Base-by-base conservation (phyloP, 2,888 invertebrate species). In the Blastobasis adustella region DNA sequence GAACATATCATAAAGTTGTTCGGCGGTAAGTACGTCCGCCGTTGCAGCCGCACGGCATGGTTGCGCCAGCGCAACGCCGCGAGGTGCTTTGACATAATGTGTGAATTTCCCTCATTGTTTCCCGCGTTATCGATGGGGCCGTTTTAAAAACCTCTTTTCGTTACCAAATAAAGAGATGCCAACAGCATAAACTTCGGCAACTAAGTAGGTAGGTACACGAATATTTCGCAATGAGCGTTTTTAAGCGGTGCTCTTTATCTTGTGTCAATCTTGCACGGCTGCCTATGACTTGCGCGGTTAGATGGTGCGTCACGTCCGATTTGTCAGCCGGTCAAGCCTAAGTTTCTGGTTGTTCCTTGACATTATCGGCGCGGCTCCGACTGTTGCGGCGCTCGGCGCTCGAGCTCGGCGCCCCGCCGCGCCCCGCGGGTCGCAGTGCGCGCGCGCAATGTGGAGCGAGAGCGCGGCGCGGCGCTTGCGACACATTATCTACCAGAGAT, bases 101-200 rank as follows among this genome's bases (percentile, higher is more conserved):
- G 71, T 59, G 71, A 71, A 67, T 64, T 69, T 65, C 60, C 58
- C 62, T 65, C 65, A 67, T 69, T 69, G 66, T 71, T 68, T 58
- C 57, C 46, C 50, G 50, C 46, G 54, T 42, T 55, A 55, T 54
- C 54, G 49, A 52, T 43, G 43, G 47, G 45, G 10, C 38, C 8
- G 49, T 41, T 48, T 39, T 37, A 46, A 39, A 49, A 45, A 40
- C 45, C 48, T 37, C 42, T 47, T 53, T 48, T 44, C 37, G 43
- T 43, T 36, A 52, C 40, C 9, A 40, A 47, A 9, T 37, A 47
- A 39, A 37, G 23, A 41, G 47, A 50, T 38, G 50, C 47, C 37
- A 47, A 36, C 9, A 40, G 49, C 10, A 43, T n/a, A 37, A 37
- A 5, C 6, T 37, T 46, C 9, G 9, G 23, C 23, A 23, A 23